phyloP scores from a whole-genome alignment of 2,797 vertebrate genomes.

The Sebastes kiyomatsui region DNA sequence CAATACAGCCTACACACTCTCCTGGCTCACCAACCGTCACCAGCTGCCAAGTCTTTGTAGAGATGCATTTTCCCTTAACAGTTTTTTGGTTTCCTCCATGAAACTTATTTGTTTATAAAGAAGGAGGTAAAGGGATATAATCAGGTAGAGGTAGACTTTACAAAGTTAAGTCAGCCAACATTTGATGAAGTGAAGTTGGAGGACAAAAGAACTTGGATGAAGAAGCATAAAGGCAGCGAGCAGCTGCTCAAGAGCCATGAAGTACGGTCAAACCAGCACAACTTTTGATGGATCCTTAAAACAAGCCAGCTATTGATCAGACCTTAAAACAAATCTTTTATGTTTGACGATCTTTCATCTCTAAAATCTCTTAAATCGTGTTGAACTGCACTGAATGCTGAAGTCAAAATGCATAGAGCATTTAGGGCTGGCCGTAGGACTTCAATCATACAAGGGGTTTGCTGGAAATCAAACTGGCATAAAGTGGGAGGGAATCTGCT shows the following conservation, averaged over 20 bases:
- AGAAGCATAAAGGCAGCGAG: neutral
- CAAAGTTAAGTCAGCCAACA: neutral
- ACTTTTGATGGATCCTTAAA: slow-evolving; percentile 12
- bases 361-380: neutral
- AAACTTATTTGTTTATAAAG: slow-evolving; percentile 4
- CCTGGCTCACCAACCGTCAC: neutral
- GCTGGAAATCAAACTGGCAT: neutral
- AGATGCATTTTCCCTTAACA: neutral
- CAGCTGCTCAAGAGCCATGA: neutral
- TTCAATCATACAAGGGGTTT: neutral
- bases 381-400: neutral
- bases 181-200: neutral
- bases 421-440: neutral
- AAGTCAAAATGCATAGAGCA: neutral
- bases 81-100: neutral
- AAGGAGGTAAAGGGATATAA: neutral
- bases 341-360: neutral
- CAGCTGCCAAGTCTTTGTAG: slow-evolving; percentile 10
- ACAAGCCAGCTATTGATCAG: slow-evolving; percentile 3
- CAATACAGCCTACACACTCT: slow-evolving; percentile 3
- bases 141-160: neutral
- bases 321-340: neutral
- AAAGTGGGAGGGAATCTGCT: slow-evolving; percentile 13
- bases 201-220: neutral
- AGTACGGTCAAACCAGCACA: neutral